A percentile compares a stretch with the other conserved stretches of the same genome.
phyloP scores from a whole-genome alignment of 1,140 invertebrate species.

The Rhyzopertha dominica region DNA sequence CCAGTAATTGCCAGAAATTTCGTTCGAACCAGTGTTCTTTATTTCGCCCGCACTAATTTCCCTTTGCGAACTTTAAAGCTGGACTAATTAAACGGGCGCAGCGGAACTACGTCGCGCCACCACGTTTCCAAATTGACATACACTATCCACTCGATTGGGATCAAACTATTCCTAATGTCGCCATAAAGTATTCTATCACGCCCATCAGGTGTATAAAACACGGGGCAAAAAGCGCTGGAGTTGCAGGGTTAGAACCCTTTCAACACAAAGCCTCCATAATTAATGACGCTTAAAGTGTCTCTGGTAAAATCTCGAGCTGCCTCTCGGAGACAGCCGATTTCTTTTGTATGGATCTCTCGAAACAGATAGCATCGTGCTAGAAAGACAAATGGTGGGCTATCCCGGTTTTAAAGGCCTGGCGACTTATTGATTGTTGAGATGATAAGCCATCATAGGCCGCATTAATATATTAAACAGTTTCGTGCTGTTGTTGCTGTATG shows the following conservation, averaged over 20 bases:
- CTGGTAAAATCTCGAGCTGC: slow-evolving; percentile 18
- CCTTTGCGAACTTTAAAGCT: too few relatives aligned
- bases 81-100: too few relatives aligned
- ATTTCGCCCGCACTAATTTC: slow-evolving; percentile 13
- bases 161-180: too few relatives aligned
- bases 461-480: too few relatives aligned
- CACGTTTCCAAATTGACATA: too few relatives aligned
- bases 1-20: slow-evolving; percentile 20
- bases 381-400: slow-evolving; percentile 31
- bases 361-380: slow-evolving; percentile 27
- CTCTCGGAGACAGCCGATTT: slow-evolving; percentile 15
- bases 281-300: slow-evolving; percentile 28
- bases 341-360: slow-evolving; percentile 13
- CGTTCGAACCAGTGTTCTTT: slow-evolving; percentile 20
- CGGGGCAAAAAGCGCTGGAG: too few relatives aligned
- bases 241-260: slow-evolving; percentile 20
- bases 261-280: slow-evolving; percentile 22
- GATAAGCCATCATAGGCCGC: slow-evolving; percentile 17
- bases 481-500: slow-evolving; percentile 3
- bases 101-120: too few relatives aligned
- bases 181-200: too few relatives aligned
- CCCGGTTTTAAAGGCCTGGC: slow-evolving; percentile 21
- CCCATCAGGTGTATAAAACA: too few relatives aligned
- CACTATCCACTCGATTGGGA: too few relatives aligned
- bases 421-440: slow-evolving; percentile 26